Evolutionary conservation across 2,888 invertebrate genomes (phyloP), one percentile per base, ranked within the genome.

Genomic region (Conops quadrifasciatus): DNA sequence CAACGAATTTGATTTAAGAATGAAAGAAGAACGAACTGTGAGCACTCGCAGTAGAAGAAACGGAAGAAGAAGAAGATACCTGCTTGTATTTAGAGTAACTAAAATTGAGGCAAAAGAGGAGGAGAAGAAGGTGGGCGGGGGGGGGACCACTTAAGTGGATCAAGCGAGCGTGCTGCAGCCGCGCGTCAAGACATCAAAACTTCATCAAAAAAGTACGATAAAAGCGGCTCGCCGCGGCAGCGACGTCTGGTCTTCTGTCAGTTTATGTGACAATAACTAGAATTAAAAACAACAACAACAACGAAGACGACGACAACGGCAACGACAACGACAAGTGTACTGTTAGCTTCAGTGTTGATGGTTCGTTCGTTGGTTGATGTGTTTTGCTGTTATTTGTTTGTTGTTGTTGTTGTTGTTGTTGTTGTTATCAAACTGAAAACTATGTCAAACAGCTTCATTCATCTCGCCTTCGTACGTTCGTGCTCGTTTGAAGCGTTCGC

Each of bases 151-250:
- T n/a, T n/a, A n/a, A n/a, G n/a, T n/a, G n/a, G n/a, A n/a, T n/a
- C n/a, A n/a, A n/a, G n/a, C n/a, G n/a, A n/a, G n/a, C n/a, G n/a
- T n/a, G n/a, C n/a, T n/a, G n/a, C n/a, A n/a, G n/a, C n/a, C n/a
- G n/a, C n/a, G n/a, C n/a, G n/a, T n/a, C 9, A 26, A 67, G 67
- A 58, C 59, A 67, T 67, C 58, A 58, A n/a, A 67, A 67, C 67
- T 67, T 58, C 67, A 67, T 67, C 58, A 67, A 59, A 36, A 36
- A 36, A 36, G 36, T 67, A 60, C 59, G 11, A 13, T 9, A 19
- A 1, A 67, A 24, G 24, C 47, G n/a, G 15, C 9, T 1, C 30
- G 56, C n/a, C n/a, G 21, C 36, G 36, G 13, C 21, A 56, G 9
- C 24, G 21, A n/a, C 15, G 19, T n/a, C 26, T 24, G 59, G 59